A percentile compares a stretch with the other conserved stretches of the same genome.
These are phyloP conservation scores for Agrotis exclamationis DNA, from an alignment of 2,888 invertebrate species.

Conservation along the genomic window DNA sequence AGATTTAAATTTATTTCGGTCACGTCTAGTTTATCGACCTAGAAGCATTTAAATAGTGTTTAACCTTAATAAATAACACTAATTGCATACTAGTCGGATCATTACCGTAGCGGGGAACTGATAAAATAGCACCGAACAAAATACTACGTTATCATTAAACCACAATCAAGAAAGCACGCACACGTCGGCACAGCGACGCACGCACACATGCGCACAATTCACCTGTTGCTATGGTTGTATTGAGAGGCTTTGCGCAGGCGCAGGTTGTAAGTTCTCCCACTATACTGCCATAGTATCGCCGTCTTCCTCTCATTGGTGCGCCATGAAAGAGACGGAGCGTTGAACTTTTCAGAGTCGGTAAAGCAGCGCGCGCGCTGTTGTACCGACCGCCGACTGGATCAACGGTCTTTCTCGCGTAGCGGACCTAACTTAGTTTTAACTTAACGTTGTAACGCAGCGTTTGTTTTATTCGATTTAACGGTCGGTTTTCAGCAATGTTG, in stretches of 20 bases:
- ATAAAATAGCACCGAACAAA: slow-evolving; percentile 82
- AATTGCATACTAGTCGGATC: slow-evolving; percentile 73
- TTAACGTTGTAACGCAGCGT: slow-evolving; percentile 84
- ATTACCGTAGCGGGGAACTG: slow-evolving; percentile 73
- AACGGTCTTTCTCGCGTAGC: slow-evolving; percentile 90
- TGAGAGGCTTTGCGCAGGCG: slow-evolving; percentile 86
- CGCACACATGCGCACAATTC: slow-evolving; percentile 85
- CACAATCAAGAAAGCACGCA: slow-evolving; percentile 83
- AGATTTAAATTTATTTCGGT: slow-evolving; percentile 46
- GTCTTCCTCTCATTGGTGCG: slow-evolving; percentile 69
- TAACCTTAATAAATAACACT: slow-evolving; percentile 72
- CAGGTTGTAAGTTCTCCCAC: slow-evolving; percentile 88
- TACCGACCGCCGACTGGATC: slow-evolving; percentile 89
- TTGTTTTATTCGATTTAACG: slow-evolving; percentile 81
- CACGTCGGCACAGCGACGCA: slow-evolving; percentile 75
- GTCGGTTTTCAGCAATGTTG: slow-evolving; percentile 81
- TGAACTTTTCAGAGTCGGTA: slow-evolving; percentile 80
- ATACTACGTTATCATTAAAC: slow-evolving; percentile 87
- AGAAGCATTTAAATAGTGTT: slow-evolving; percentile 66
- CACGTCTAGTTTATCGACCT: slow-evolving; percentile 59
- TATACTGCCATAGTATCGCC: slow-evolving; percentile 73
- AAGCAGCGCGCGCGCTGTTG: slow-evolving; percentile 82
- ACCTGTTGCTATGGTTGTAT: slow-evolving; percentile 88
- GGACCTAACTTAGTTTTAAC: slow-evolving; percentile 89
- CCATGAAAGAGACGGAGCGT: slow-evolving; percentile 73